Percentiles rank a stretch among this genome's conserved stretches.
phyloP scores from a whole-genome alignment of 2,888 invertebrate genomes.

The Boloria selene region DNA sequence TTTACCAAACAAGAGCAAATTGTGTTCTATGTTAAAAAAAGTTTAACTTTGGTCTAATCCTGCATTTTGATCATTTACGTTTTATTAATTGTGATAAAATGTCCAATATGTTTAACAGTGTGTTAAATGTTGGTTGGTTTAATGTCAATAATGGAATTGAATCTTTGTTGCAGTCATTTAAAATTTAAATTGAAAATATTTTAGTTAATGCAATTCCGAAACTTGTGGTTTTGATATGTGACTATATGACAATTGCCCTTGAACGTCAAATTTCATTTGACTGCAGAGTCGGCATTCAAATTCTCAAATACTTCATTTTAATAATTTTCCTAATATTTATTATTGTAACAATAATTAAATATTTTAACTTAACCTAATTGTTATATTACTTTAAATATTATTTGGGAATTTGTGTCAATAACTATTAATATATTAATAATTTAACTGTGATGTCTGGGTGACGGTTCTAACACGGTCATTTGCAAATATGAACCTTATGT shows the following conservation, averaged over 20 bases:
- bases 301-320: slow-evolving; percentile 32
- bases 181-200: neutral
- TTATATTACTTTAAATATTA: slow-evolving; percentile 1
- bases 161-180: neutral
- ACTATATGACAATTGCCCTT: slow-evolving; percentile 33
- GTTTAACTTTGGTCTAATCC: neutral
- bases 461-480: slow-evolving; percentile 69
- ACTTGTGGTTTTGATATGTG: slow-evolving; percentile 17
- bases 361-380: neutral
- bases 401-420: slow-evolving; percentile 47
- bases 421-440: slow-evolving; percentile 47
- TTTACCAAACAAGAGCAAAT: neutral
- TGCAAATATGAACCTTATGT: slow-evolving; percentile 54
- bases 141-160: neutral
- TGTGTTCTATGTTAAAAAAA: neutral
- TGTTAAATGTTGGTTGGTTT: too few species aligned
- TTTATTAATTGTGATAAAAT: neutral
- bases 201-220: slow-evolving; percentile 13
- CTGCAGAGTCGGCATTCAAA: slow-evolving; percentile 35
- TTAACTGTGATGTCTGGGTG: slow-evolving; percentile 73
- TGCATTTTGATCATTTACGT: slow-evolving; percentile 9
- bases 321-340: slow-evolving; percentile 3
- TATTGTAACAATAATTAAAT: neutral
- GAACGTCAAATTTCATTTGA: slow-evolving; percentile 35
- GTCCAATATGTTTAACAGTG: neutral